Evolutionary conservation across 2,797 vertebrate genomes (phyloP), one percentile per base, ranked within the genome.

Genomic region (Phrynocephalus guinanensis): DNA sequence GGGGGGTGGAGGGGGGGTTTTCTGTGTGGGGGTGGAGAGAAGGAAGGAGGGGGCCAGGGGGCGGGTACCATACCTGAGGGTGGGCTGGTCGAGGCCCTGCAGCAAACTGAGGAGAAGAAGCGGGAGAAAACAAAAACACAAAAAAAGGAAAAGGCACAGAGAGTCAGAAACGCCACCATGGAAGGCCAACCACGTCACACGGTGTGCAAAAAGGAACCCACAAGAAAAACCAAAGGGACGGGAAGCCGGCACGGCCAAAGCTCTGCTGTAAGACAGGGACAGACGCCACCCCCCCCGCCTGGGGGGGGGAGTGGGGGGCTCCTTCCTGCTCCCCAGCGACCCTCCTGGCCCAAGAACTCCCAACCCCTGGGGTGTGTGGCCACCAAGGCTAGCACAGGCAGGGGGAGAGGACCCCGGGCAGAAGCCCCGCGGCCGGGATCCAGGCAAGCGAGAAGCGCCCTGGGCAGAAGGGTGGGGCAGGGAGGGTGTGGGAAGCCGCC

Each of bases 41-140:
- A 26, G 5, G 26, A 24, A 30, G 11, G 20, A 16, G 3, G 20
- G 22, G 20, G 0, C 4, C 56, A 44, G 26, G 92, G 82, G 83
- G 82, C 92, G 93, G 89, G 92, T 96, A 97, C 96, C 93, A 97
- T 99, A 99, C 99, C 99, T 99, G 99, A 97, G 99, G 98, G 97
- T 99, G 99, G 96, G 98, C 97, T 96, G 98, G 98, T 97, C 99
- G 98, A 97, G 99, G 98, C 97, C 98, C 99, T 95, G 98, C 97
- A 95, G 98, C 98, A 98, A 99, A 99, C 98, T 99, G 98, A 95
- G 96, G 96, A 95, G 97, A 96, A 96, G 96, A 96, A 95, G 96
- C 94, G 94, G 96, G 94, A 96, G 94, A 96, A 96, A 96, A 33
- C 97, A 97, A 98, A 81, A 81, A 97, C 97, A 98, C 97, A 97